phyloP scores from a whole-genome alignment of 2,888 invertebrate genomes.

The Cantharis lateralis region DNA sequence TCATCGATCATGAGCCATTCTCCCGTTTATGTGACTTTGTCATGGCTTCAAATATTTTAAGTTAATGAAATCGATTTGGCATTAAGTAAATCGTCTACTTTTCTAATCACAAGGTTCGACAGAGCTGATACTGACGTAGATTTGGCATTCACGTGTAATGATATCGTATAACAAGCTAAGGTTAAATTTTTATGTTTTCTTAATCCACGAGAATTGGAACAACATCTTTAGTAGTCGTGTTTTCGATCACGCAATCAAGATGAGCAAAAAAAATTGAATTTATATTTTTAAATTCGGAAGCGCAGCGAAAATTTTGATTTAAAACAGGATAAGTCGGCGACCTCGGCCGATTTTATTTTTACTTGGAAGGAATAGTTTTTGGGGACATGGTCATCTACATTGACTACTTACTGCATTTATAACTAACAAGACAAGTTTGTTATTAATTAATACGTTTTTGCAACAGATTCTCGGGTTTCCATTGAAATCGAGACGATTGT shows the following conservation, averaged over 20 bases:
- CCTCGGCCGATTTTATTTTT: constrained; percentile 19
- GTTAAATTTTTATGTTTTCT: neutral
- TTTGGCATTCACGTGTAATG: neutral
- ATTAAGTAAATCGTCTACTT: neutral
- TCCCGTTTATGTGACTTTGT: neutral
- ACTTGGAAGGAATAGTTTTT: constrained; percentile 19
- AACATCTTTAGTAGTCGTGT: neutral
- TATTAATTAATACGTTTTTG: neutral
- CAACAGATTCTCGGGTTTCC: neutral
- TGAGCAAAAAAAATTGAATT: neutral
- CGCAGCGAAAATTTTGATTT: neutral
- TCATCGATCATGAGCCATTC: neutral
- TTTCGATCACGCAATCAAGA: neutral
- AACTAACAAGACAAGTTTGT: neutral
- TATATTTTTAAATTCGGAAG: neutral
- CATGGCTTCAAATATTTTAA: neutral
- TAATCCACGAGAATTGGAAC: neutral
- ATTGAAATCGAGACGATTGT: neutral
- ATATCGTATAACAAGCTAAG: neutral
- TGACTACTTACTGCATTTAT: neutral
- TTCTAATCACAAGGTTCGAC: neutral
- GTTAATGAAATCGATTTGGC: neutral
- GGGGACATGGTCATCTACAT: constrained; percentile 23
- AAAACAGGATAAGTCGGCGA: constrained; percentile 14
- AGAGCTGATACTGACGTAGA: neutral